phyloP scores from a whole-genome alignment of 2,888 invertebrate species.

The Eristalinus aeneus region DNA sequence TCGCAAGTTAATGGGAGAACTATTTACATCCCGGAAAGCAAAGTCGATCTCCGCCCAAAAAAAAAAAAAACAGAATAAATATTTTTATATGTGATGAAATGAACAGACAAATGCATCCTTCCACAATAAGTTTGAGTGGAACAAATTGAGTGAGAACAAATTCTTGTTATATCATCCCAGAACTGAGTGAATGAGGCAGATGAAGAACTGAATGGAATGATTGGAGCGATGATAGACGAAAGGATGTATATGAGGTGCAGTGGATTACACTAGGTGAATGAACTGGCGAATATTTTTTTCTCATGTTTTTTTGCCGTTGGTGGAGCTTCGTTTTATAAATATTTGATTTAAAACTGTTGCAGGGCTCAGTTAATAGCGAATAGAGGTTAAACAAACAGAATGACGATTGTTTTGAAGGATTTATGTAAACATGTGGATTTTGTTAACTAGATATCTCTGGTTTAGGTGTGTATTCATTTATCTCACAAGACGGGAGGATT shows the following conservation, averaged over 20 bases:
- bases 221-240: background rate
- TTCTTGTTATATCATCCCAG: background rate
- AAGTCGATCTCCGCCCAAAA: too few species aligned
- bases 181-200: background rate
- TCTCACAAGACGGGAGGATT: background rate
- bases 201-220: background rate
- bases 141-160: background rate
- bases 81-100: too few species aligned
- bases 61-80: too few species aligned
- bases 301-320: background rate
- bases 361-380: background rate
- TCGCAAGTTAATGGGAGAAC: too few species aligned
- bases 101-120: background rate
- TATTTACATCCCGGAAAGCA: too few species aligned
- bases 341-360: background rate
- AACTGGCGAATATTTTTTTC: background rate
- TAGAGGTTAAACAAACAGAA: background rate
- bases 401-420: background rate
- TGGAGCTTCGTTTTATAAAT: background rate
- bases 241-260: background rate
- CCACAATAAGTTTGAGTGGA: background rate
- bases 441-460: too few species aligned
- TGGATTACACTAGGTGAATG: constrained; percentile 1
- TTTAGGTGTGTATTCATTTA: background rate
- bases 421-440: background rate